Conservation (phyloP, 1,140 invertebrate species). For the Pogonus chalceus region DNA sequence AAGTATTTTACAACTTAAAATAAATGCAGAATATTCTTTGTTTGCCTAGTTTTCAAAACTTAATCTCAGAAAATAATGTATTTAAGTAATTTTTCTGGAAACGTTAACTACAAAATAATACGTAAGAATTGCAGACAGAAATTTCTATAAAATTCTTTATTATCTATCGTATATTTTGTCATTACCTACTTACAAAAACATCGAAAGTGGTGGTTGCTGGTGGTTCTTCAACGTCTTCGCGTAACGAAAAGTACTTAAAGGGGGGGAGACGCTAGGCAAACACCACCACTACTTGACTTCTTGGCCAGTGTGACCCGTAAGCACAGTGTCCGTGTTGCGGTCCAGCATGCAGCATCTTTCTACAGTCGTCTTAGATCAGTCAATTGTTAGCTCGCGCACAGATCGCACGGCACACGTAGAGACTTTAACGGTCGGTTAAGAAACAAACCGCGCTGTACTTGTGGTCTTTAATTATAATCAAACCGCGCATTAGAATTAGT, state of each 20-base stretch:
- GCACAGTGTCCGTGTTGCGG: slow-evolving; percentile 15
- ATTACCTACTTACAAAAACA: no score
- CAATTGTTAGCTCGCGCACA: neutral
- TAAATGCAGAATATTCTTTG: no score
- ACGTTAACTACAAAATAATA: no score
- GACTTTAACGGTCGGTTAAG: neutral
- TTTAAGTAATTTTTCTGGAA: no score
- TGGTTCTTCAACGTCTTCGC: no score
- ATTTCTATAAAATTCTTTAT: no score
- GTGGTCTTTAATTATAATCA: neutral
- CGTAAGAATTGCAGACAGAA: no score
- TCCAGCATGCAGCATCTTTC: slow-evolving; percentile 14
- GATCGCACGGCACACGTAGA: neutral
- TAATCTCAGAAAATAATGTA: no score
- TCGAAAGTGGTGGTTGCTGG: neutral
- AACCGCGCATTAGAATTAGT: neutral
- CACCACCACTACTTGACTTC: slow-evolving; percentile 11
- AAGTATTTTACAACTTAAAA: no score
- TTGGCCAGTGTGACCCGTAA: neutral
- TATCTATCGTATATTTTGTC: no score
- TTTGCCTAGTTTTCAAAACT: no score
- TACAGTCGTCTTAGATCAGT: neutral
- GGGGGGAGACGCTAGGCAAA: neutral
- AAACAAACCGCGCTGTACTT: neutral
- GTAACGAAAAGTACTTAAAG: neutral